A percentile compares a stretch with the other conserved stretches of the same genome.
Evolutionary conservation across 1,140 invertebrate species (phyloP).

Genomic region (Penaeus chinensis): DNA sequence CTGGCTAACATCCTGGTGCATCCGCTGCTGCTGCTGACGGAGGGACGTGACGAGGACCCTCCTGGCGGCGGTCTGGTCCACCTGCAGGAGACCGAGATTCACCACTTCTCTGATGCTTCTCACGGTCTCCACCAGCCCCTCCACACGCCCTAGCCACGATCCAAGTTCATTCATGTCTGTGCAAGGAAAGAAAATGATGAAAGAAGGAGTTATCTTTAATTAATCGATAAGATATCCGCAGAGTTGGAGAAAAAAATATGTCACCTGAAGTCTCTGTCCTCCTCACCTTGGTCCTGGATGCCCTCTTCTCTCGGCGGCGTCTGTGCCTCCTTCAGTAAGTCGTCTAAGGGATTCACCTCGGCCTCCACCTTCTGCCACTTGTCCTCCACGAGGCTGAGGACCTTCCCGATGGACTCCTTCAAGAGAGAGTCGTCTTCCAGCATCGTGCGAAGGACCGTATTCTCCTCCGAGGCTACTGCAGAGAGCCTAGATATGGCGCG

Average conservation of each 20-base stretch:
- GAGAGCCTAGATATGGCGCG: not conserved
- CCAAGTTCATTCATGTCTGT: constrained; percentile 47
- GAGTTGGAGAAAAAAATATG: too few relatives aligned
- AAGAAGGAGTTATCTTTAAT: too few relatives aligned
- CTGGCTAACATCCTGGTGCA: constrained; percentile 59
- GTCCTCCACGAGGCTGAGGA: constrained; percentile 38
- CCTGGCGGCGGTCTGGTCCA: constrained; percentile 52
- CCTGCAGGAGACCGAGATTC: constrained; percentile 46
- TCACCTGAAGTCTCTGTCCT: not conserved
- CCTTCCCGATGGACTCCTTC: not conserved
- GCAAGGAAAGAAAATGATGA: not conserved
- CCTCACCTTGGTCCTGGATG: constrained; percentile 37
- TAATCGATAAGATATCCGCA: too few relatives aligned
- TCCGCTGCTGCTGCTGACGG: constrained; percentile 52
- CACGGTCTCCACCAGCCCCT: constrained; percentile 40
- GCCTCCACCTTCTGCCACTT: constrained; percentile 50
- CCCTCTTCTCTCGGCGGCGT: constrained; percentile 28
- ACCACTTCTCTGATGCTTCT: constrained; percentile 35
- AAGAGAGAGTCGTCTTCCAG: constrained; percentile 47
- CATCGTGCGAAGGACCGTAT: constrained; percentile 42
- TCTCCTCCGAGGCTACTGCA: constrained; percentile 31
- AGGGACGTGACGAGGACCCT: constrained; percentile 48
- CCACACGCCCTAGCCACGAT: constrained; percentile 44
- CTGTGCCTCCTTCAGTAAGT: constrained; percentile 39
- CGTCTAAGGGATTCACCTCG: constrained; percentile 29